Evolutionary conservation across 2,797 vertebrate species (phyloP), one percentile per base, ranked within the genome.

Genomic region (Pelodytes ibericus): DNA sequence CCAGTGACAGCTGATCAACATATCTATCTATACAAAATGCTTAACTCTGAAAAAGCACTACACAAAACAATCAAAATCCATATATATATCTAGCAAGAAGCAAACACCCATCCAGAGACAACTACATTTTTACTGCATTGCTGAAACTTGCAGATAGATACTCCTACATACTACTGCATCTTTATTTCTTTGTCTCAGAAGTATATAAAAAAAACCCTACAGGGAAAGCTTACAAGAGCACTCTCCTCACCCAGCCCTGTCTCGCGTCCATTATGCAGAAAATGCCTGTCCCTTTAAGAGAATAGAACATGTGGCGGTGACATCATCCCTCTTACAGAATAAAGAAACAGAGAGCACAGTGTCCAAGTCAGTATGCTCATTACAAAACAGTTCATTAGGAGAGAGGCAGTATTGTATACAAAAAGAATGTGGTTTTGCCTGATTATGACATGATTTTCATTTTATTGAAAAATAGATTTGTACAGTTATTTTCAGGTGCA

Each of bases 281-380:
- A 33, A 53, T 5, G 33, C 26, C 26, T 72, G 64, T 57, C 62
- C 41, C 77, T 73, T 79, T 79, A 79, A 79, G 77, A 69, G 44
- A 69, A 26, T 44, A 74, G 77, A 79, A 79, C 77, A 79, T 79
- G 77, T 79, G 77, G 77, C 33, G 49, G 33, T 79, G 77, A 79
- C 77, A 79, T 79, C 77, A 79, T 79, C 66, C 57, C 49, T 44
- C 9, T 44, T 49, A 61, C 58, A 74, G 71, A 79, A 74, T 63
- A 79, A 73, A 74, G 57, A 68, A 29, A 79, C 60, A 69, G 71
- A 18, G 51, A 68, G 62, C 30, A 41, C 70, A 62, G 70, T 79
- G 63, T 71, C 74, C 60, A 63, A 77, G 74, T 72, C 53, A 44
- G 41, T 51, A 25, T 67, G 69, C 53, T 26, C 69, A 51, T 68